These are phyloP conservation scores for Tragelaphus imberbis DNA, from an alignment of 2,113 vertebrate species.

Conservation along the genomic window DNA sequence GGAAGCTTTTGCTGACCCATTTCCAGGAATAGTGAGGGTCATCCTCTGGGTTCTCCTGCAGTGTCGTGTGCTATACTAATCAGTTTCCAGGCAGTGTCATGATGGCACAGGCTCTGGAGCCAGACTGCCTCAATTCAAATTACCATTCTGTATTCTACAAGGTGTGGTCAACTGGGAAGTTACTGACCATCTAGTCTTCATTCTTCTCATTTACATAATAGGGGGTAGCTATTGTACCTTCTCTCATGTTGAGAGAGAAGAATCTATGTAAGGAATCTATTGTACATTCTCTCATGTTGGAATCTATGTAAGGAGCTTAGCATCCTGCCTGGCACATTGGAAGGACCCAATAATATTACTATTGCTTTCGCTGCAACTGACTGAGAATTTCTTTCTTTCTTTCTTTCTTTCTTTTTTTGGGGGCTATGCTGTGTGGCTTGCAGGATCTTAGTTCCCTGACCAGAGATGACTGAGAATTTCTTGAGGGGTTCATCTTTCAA, in stretches of 20 bases:
- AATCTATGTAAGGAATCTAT: neutral
- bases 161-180: neutral
- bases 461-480: neutral
- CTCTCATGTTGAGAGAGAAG: neutral
- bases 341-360: neutral
- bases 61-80: neutral
- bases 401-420: neutral
- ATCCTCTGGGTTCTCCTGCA: neutral
- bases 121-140: slow-evolving; percentile 4
- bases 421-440: neutral
- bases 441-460: neutral
- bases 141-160: neutral
- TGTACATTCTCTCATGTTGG: neutral
- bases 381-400: neutral
- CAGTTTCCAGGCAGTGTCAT: slow-evolving; percentile 23
- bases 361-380: neutral
- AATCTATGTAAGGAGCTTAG: neutral
- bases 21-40: slow-evolving; percentile 48
- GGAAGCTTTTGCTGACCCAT: neutral
- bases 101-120: neutral
- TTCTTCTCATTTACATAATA: slow-evolving; percentile 1
- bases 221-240: neutral
- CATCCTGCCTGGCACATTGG: neutral
- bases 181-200: neutral
- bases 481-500: neutral